Evolutionary conservation across 2,888 invertebrate species (phyloP), one percentile per base, ranked within the genome.

Genomic region (Cryptocephalus primarius): DNA sequence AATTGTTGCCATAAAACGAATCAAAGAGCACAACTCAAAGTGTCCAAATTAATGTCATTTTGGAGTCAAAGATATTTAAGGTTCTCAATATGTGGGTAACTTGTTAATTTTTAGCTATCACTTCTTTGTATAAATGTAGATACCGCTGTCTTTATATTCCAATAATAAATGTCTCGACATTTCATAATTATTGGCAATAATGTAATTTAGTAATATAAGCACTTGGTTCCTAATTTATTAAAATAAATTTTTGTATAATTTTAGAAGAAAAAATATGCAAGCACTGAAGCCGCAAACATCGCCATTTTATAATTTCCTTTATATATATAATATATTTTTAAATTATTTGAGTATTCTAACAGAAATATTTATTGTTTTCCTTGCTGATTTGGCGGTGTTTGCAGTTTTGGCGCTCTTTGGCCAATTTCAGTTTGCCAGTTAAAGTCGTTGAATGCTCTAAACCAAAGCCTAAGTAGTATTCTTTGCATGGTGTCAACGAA

Each of bases 141-240:
- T 67, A 66, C 56, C 22, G 22, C 22, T 56, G 59, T 57, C 56
- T 60, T 60, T 62, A 60, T 63, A 62, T 65, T 65, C 64, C 65
- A 64, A 61, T 62, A 59, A 62, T 58, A 58, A 58, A 62, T 61
- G 62, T 55, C 51, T 51, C 47, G 53, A 53, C 57, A 60, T 60
- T 60, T 62, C 56, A 46, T 45, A 49, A 60, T 60, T 62, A 64
- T 60, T 63, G 62, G 63, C 59, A 65, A 64, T 65, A 64, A 66
- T 53, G 52, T 55, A 56, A 63, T 62, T 64, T 61, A 64, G 65
- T 66, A 63, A 66, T 66, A 64, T 66, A 68, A 68, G 66, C 68
- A 68, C 68, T 67, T 66, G 67, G 68, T 69, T 69, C 68, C 69
- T 68, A 68, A 68, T 66, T 67, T 67, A 66, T 66, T 65, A 59